Evolutionary conservation across 2,888 invertebrate genomes (phyloP), one percentile per base, ranked within the genome.

Genomic region (Callimorpha dominula): DNA sequence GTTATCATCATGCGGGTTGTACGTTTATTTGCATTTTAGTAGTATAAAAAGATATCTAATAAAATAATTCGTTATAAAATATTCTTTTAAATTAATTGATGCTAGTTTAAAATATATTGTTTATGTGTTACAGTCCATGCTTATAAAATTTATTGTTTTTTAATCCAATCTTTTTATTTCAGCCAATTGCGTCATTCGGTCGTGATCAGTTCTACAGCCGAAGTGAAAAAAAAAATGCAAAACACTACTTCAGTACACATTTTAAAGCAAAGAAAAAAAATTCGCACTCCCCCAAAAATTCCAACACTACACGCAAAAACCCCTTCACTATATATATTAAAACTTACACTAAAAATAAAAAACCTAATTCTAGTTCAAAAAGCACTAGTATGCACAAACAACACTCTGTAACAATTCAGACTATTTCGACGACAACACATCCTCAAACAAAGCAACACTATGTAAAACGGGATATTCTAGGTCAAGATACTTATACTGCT

Each of bases 401-500:
- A 46, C 9, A 60, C 20, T 6, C 54, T 7, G 15, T 20, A 40
- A 31, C 31, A 31, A 49, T 9, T 43, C 31, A 54, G 15, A 31
- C 20, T 17, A n/a, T 15, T 54, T 7, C 50, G 1, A 49, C 20
- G 42, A 11, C 49, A 65, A 50, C 6, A 20, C 17, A 15, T 67
- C 40, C 68, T 31, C 60, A 31, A 14, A 60, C 14, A 12, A 68
- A 15, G 31, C 40, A 69, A 43, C 20, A 49, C 7, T 17, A 46
- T 50, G 40, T 40, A 43, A 76, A 85, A 80, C 85, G 89, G 31
- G 88, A 87, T 60, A 70, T 81, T 8, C 77, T 68, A 40, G 57
- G 70, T 2, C 66, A 76, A 46, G 77, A 85, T 50, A 84, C 81
- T 14, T 91, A 81, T 65, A 93, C 90, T n/a, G 93, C 92, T 1